Conservation (phyloP, 1,140 invertebrate species). For the Drosophila biarmipes region DNA sequence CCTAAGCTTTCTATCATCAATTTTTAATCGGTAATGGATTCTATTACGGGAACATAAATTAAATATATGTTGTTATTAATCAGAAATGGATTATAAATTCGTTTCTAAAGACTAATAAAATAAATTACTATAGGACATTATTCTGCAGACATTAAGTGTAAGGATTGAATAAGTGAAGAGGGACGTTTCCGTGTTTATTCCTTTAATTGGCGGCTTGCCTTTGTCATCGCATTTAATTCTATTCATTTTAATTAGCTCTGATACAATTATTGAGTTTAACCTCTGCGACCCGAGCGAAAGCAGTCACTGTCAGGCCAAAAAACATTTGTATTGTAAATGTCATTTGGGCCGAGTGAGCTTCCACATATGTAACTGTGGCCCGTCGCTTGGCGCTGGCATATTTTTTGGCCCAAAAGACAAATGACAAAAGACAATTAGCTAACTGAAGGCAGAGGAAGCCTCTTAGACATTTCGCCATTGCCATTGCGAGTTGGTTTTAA, state of each 20-base stretch:
- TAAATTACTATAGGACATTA: too few relatives aligned
- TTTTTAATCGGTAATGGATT: background rate
- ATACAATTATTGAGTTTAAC: constrained; percentile 35
- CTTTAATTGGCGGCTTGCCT: background rate
- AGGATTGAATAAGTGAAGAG: too few relatives aligned
- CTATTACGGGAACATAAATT: background rate
- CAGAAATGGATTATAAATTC: too few relatives aligned
- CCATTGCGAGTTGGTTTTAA: constrained; percentile 66
- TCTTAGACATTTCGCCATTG: constrained; percentile 57
- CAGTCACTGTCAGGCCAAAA: constrained; percentile 35
- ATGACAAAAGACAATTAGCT: constrained; percentile 64
- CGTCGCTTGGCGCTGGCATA: constrained; percentile 29
- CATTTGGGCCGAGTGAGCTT: constrained; percentile 20
- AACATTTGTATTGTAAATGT: constrained; percentile 65
- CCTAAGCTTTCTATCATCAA: background rate
- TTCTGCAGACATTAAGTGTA: too few relatives aligned
- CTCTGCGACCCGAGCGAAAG: background rate
- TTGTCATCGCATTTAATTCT: constrained; percentile 23
- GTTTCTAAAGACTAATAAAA: too few relatives aligned
- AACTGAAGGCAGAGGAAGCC: constrained; percentile 55
- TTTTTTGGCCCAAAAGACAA: constrained; percentile 51
- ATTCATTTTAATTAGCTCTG: constrained; percentile 50
- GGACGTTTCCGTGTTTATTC: background rate
- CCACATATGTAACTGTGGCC: constrained; percentile 47
- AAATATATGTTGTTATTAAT: too few relatives aligned